Conservation (phyloP, 1,140 invertebrate genomes). For the Pantala flavescens region DNA sequence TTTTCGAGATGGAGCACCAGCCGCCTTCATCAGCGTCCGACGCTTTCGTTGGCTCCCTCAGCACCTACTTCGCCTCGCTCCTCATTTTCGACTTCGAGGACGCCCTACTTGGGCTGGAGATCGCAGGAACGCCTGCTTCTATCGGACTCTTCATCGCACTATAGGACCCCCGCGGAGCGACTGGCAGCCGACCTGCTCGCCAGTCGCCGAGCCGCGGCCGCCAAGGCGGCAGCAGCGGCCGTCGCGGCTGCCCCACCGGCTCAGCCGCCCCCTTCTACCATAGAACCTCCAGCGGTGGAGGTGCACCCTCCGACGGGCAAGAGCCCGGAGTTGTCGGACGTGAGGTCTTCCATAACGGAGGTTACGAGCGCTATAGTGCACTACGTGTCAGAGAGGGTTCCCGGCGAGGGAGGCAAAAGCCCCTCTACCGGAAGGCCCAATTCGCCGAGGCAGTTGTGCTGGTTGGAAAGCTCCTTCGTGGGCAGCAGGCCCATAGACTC, state of each 20-base stretch:
- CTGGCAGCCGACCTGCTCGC: conserved; percentile 50
- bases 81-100: conserved; percentile 34
- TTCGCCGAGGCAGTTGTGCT: conserved; percentile 46
- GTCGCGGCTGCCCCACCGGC: conserved; percentile 43
- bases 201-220: conserved; percentile 28
- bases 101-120: conserved; percentile 81
- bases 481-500: conserved; percentile 72
- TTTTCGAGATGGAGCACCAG: conserved; percentile 79
- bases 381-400: conserved; percentile 57
- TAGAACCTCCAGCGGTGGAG: conserved; percentile 9
- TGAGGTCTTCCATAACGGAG: conserved; percentile 81
- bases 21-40: conserved; percentile 53
- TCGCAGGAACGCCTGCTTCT: conserved; percentile 70
- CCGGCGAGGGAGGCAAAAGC: conserved; percentile 25
- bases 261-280: background rate
- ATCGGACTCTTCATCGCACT: conserved; percentile 30
- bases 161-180: conserved; percentile 71
- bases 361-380: conserved; percentile 87
- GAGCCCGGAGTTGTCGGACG: conserved; percentile 41
- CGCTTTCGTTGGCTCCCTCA: conserved; percentile 49
- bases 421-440: conserved; percentile 16
- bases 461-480: conserved; percentile 86
- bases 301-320: conserved; percentile 11
- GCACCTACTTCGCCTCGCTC: conserved; percentile 44
- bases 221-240: conserved; percentile 29